Evolutionary conservation across 2,797 vertebrate genomes (phyloP), one percentile per base, ranked within the genome.

Genomic region (Protosalanx chinensis): DNA sequence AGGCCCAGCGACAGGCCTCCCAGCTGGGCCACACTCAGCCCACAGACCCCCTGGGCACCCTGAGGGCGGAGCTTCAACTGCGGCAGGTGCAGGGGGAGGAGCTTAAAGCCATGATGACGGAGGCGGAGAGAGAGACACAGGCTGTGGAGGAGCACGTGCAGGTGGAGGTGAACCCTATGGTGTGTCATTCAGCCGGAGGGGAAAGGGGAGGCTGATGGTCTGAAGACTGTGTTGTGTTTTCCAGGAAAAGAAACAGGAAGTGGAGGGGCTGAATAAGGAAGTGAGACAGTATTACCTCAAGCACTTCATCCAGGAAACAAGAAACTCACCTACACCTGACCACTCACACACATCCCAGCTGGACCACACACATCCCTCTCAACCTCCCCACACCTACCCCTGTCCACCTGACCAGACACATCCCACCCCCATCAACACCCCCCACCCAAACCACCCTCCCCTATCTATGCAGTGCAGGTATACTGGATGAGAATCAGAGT

Each of bases 211-310:
- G 23, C 12, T 2, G 27, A 1, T 23, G 58, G 57, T 20, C 29
- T 12, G 7, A 29, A 12, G 2, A 23, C 58, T 27, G 20, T 1
- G 16, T 20, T 72, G 27, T 49, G 65, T 29, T 67, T 13, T 86
- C 53, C 75, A 98, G 96, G 91, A 84, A 67, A 93, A 93, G 68
- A 84, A 79, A 68, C 88, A 92, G 81, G 87, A 90, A 78, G 84
- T 94, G 4, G 92, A 96, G 77, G 94, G 95, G 32, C 88, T 97
- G 85, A 95, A 95, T 77, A 96, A 95, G 82, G 95, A 97, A 79
- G 90, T 98, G 72, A 93, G 96, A 16, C 95, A 97, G 80, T 96
- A 94, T 72, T 94, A 97, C 82, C 90, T 97, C 81, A 95, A 96
- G 86, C 95, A 96, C 82, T 98, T 98, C 87, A 97, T 97, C 85